Evolutionary conservation across 1,140 invertebrate species (phyloP), one percentile per base, ranked within the genome.

Genomic region (Calephelis virginiensis): DNA sequence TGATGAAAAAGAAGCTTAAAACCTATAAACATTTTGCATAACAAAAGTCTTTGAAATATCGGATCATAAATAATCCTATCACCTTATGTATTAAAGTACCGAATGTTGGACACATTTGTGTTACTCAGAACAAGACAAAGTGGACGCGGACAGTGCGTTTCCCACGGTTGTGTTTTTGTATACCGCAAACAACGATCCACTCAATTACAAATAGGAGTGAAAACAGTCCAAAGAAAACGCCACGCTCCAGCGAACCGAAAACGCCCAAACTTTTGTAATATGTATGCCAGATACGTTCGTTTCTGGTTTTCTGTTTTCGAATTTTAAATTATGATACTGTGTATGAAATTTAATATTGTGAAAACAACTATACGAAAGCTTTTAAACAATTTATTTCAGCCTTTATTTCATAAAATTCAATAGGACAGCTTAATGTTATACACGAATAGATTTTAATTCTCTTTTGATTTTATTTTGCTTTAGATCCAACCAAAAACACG

Each of bases 21-120:
- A 11, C 17, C 28, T 56, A 12, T 56, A 37, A 12, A 12, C 37
- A 37, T 56, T 56, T 56, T 56, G 53, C 53, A 56, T 56, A 56
- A 6, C 11, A 56, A 56, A 38, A 60, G 63, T 50, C 53, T 37
- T 68, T 61, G 40, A 9, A 64, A 67, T 53, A 14, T 61, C 47
- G 62, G 49, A 64, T 64, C 63, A 64, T 64, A 64, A 64, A 64
- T 64, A 64, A 64, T 64, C 63, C 63, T 64, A 64, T 64, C 49
- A 64, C 63, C 63, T 46, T 50, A 56, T 56, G 63, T 64, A 64
- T 53, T 64, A 64, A 64, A 50, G 48, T 38, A 46, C 61, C 61
- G 45, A 64, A 49, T 53, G 49, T 53, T 50, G 49, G 40, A 9
- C 37, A 50, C 46, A 40, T 50, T 48, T 50, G 50, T 53, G 48